Conservation (phyloP, 2,113 vertebrate species). For the Meleagris gallopavo region DNA sequence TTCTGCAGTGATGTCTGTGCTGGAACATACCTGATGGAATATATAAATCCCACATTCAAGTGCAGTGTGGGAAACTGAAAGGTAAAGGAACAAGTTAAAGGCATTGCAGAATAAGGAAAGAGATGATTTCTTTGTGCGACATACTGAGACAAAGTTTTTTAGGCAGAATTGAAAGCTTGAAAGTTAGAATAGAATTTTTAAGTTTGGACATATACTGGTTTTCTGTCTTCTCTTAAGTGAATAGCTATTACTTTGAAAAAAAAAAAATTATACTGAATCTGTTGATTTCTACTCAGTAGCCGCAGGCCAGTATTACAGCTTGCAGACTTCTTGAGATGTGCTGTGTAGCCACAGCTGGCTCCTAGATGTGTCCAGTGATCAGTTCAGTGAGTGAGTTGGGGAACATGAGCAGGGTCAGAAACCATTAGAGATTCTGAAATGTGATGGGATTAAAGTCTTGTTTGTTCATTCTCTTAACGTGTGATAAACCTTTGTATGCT, state of each 20-base stretch:
- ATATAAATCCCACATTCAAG: neutral
- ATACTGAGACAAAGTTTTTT: neutral
- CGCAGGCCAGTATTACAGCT: neutral
- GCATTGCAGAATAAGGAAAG: neutral
- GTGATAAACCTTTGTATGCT: neutral
- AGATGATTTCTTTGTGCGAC: neutral
- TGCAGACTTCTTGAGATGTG: neutral
- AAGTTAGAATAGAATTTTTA: neutral
- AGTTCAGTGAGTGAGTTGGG: neutral
- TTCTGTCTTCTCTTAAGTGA: neutral
- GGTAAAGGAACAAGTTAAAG: neutral
- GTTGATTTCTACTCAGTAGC: neutral
- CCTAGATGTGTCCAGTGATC: neutral
- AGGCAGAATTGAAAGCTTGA: neutral
- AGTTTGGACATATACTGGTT: neutral
- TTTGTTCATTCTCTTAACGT: neutral
- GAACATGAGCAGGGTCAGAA: neutral
- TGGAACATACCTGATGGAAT: neutral
- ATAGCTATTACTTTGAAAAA: neutral
- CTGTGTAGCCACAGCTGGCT: neutral
- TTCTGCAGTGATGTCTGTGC: neutral
- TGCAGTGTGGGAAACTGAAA: neutral
- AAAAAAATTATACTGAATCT: neutral
- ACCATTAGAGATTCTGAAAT: neutral
- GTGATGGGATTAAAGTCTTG: rapidly evolving